These are phyloP conservation scores for Morone saxatilis DNA, from an alignment of 2,113 vertebrate species.

Conservation along the genomic window DNA sequence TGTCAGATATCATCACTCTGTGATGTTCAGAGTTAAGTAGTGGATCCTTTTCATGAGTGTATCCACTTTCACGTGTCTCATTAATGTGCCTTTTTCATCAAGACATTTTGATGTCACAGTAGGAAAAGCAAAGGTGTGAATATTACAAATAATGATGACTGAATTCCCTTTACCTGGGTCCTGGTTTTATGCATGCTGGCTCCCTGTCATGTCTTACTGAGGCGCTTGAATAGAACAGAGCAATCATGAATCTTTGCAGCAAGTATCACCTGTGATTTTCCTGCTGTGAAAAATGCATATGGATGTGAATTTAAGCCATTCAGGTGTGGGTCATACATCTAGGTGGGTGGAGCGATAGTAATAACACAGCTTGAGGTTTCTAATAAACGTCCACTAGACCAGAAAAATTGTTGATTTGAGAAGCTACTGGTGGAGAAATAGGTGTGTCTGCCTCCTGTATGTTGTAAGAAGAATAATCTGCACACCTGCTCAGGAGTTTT, in stretches of 20 bases:
- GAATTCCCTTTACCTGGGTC: not conserved
- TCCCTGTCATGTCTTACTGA: not conserved
- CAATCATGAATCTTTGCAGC: not conserved
- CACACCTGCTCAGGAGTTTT: not conserved
- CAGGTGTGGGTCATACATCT: not conserved
- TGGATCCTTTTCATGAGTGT: not conserved
- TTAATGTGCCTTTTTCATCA: not conserved
- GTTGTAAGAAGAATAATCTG: not conserved
- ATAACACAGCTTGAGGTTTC: not conserved
- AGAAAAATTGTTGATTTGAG: not conserved
- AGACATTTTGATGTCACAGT: not conserved
- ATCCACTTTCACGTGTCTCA: conserved; percentile 1
- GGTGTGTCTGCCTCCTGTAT: not conserved
- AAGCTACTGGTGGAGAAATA: not conserved
- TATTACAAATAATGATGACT: not conserved
- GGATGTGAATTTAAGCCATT: not conserved
- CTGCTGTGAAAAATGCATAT: not conserved
- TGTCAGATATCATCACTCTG: conserved; percentile 30
- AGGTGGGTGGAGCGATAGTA: not conserved
- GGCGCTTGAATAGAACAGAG: not conserved
- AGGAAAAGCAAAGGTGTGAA: not conserved
- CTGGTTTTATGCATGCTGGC: not conserved
- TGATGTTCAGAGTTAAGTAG: not conserved
- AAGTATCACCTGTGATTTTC: not conserved
- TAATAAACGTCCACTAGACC: not conserved